Base-by-base conservation (phyloP, 2,888 invertebrate species). In the Tanypteryx hageni region DNA sequence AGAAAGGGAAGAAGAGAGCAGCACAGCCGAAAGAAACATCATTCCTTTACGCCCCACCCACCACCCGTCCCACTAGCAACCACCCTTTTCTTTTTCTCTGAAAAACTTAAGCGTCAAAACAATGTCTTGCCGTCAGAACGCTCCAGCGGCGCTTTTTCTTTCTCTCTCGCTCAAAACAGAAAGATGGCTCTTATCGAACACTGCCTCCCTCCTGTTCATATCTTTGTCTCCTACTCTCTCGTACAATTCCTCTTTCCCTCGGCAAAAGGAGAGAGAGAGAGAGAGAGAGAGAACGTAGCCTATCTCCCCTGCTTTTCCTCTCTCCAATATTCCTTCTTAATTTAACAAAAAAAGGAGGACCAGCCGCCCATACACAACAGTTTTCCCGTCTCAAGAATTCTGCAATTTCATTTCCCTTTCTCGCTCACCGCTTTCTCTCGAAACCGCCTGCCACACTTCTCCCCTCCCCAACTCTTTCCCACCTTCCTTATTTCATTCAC, bases 21-120 rank as follows among this genome's bases (percentile, higher is more conserved):
- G 57, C 56, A 83, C 31, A 61, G 31, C 89, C 89, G 44, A 86
- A 61, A 64, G 61, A 68, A n/a, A 83, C 83, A 83, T 56, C 57
- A 64, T 89, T 56, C 44, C 68, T 27, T 31, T 89, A 44, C 89
- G 44, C 31, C 44, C 44, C 44, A 44, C 44, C 44, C 44, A 1
- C 44, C 1, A 1, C n/a, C 64, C 14, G 14, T 64, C 64, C 18
- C 64, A 5, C 76, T 76, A n/a, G n/a, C 76, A 76, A 27, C 76
- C 76, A 27, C 22, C 13, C n/a, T n/a, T 27, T 89, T 61, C 59
- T 89, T 89, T 64, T 64, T 68, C 68, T n/a, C 44, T 27, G 44
- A 31, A 61, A 68, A 89, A 89, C 61, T 86, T 86, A 22, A 86
- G 61, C 89, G 89, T 64, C 89, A 89, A 89, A 89, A 89, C 89